Evolutionary conservation across 2,113 vertebrate genomes (phyloP), one percentile per base, ranked within the genome.

Genomic region (Triplophysa rosa): DNA sequence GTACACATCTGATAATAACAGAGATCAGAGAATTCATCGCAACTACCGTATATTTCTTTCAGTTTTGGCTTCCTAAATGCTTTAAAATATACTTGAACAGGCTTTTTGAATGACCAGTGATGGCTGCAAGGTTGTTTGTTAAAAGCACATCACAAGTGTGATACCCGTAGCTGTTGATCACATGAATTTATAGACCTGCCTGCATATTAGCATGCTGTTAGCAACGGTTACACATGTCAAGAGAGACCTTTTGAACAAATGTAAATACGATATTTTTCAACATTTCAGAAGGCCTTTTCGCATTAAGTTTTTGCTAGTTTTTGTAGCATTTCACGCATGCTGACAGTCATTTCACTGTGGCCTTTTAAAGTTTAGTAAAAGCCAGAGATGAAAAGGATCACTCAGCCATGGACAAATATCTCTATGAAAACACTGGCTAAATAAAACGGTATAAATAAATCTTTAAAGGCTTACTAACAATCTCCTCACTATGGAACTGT

Each of bases 281-380:
- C 68, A 54, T 29, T 54, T n/a, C 3, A 58, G 19, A 72, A 24
- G n/a, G 13, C 11, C 47, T 13, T 49, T 49, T 7, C 47, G 49
- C 49, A 52, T 37, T 6, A 14, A 52, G 13, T 52, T 52, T 16
- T 52, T 52, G 14, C 16, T 4, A 52, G 14, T 52, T 52, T 52
- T 17, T 73, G 61, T 23, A 73, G 49, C 9, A 70, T 56, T 61
- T 45, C 33, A 61, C 21, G 54, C 19, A 7, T 58, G 33, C 21
- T 42, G 13, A 13, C 17, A 42, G 19, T 21, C n/a, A 56, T 21
- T 23, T 21, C 3, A 4, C 19, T 40, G n/a, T 0, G 26, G 12
- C 19, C 12, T 72, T 40, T 59, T 23, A 71, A 49, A 47, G 47
- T 69, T 52, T 69, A 69, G 49, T 17, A 16, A 68, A 49, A 19